Evolutionary conservation across 92 coral and sea anemone species (phyloP).

Genomic region (Palythoa grandiflora): DNA sequence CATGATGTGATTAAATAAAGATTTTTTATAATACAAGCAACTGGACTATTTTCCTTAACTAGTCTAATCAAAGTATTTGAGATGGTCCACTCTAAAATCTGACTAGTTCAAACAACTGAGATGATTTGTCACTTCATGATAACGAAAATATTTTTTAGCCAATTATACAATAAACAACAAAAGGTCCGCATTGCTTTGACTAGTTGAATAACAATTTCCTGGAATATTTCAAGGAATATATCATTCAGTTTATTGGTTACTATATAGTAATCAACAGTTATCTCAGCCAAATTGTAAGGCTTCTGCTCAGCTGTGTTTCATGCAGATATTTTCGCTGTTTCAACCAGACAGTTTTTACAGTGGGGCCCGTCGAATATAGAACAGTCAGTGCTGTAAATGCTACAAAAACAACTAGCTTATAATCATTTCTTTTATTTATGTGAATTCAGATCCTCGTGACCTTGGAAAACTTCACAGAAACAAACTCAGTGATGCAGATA

Average conservation of each 20-base stretch:
- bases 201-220: slow-evolving; percentile 41
- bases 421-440: slow-evolving; percentile 49
- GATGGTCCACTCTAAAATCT: slow-evolving; percentile 12
- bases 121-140: slow-evolving; percentile 38
- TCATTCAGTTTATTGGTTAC: slow-evolving; percentile 40
- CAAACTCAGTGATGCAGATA: background rate
- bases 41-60: slow-evolving; percentile 30
- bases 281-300: slow-evolving; percentile 44
- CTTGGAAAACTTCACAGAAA: background rate
- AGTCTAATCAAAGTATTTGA: slow-evolving; percentile 39
- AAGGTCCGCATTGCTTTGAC: slow-evolving; percentile 43
- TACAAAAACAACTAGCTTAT: slow-evolving; percentile 36
- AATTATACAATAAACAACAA: slow-evolving; percentile 40
- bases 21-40: slow-evolving; percentile 15
- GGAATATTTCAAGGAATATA: slow-evolving; percentile 41
- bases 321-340: slow-evolving; percentile 42
- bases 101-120: slow-evolving; percentile 40
- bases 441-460: slow-evolving; percentile 44
- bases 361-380: slow-evolving; percentile 41
- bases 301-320: slow-evolving; percentile 39
- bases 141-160: slow-evolving; percentile 32
- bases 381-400: slow-evolving; percentile 55
- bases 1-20: background rate
- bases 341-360: slow-evolving; percentile 41
- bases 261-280: slow-evolving; percentile 40